A percentile compares a stretch with the other conserved stretches of the same genome.
phyloP scores from a whole-genome alignment of 35 echinoderm and acorn worm species.

The Ophiothrix spiculata region DNA sequence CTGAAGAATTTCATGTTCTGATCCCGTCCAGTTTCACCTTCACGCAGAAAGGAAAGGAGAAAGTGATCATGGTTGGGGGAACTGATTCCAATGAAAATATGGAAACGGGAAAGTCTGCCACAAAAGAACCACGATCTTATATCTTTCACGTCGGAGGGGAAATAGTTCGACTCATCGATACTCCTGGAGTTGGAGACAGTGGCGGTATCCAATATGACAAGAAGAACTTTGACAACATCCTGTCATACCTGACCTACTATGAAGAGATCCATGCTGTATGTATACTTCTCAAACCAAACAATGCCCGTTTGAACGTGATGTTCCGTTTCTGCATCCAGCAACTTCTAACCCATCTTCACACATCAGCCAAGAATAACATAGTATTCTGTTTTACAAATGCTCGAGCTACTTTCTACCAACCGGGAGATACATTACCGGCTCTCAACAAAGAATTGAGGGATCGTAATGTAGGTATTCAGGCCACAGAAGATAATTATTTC shows the following conservation, averaged over 20 bases:
- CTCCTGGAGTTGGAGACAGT: neutral
- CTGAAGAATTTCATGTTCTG: neutral
- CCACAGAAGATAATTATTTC: neutral
- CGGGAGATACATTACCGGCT: neutral
- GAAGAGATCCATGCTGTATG: neutral
- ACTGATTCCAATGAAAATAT: neutral
- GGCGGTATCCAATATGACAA: neutral
- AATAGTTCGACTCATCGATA: neutral
- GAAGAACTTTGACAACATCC: neutral
- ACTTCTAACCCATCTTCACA: neutral
- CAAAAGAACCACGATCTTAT: neutral
- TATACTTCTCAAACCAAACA: neutral
- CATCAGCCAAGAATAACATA: neutral
- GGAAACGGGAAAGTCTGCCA: neutral
- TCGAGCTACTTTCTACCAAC: neutral
- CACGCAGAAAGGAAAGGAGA: neutral
- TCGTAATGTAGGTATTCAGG: neutral
- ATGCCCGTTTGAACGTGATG: neutral
- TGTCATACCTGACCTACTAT: neutral
- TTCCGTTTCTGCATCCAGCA: neutral
- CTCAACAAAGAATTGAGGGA: neutral
- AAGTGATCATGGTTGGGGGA: neutral
- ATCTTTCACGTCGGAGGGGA: neutral
- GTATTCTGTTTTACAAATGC: neutral
- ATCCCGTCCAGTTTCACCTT: neutral